Evolutionary conservation across 1,140 invertebrate species (phyloP).

Genomic region (Lamellibrachia luymesi): DNA sequence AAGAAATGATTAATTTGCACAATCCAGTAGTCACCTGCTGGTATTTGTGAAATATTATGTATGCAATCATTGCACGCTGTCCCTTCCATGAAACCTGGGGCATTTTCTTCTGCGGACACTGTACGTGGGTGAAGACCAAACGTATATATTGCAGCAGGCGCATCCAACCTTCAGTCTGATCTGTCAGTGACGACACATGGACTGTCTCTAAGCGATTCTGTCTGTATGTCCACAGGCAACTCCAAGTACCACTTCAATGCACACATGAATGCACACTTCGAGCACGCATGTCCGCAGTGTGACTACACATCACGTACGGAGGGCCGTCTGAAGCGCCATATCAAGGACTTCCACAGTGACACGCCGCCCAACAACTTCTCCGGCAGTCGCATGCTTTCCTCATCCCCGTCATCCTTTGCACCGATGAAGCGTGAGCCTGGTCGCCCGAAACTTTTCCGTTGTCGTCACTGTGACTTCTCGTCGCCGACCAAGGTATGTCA

Average conservation of each 20-base stretch:
- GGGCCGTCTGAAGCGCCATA: conserved; percentile 63
- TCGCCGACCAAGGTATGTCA: conserved; percentile 72
- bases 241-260: conserved; percentile 57
- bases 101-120: not conserved
- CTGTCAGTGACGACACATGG: not conserved
- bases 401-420: not conserved
- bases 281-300: conserved; percentile 59
- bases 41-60: too few species aligned
- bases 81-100: not conserved
- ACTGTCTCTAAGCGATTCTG: not conserved
- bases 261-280: conserved; percentile 62
- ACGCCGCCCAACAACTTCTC: conserved; percentile 76
- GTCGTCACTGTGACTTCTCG: conserved; percentile 86
- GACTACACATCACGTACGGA: conserved; percentile 65
- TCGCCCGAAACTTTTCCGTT: conserved; percentile 75
- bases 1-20: too few species aligned
- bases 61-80: not conserved
- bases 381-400: conserved; percentile 64
- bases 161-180: not conserved
- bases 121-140: not conserved
- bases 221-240: conserved; percentile 27
- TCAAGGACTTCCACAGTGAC: conserved; percentile 61
- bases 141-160: not conserved
- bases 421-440: conserved; percentile 33
- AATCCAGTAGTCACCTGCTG: too few species aligned